Conservation (phyloP, 2,113 vertebrate species). For the Ammodytes marinus region DNA sequence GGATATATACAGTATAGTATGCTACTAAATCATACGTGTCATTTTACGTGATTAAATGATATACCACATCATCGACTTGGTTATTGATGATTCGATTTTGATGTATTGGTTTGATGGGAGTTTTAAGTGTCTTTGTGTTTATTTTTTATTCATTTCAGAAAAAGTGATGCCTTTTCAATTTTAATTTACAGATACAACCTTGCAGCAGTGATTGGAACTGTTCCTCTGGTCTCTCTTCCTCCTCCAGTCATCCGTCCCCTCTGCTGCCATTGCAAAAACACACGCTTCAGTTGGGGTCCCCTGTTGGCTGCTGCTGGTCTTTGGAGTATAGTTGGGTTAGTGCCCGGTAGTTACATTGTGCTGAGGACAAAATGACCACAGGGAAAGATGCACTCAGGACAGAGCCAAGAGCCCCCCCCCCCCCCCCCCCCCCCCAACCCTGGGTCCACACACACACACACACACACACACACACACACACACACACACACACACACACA, state of each 20-base stretch:
- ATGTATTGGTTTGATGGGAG: neutral
- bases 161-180: neutral
- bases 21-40: constrained; percentile 24
- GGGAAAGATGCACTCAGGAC: constrained; percentile 61
- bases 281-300: constrained; percentile 67
- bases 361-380: constrained; percentile 72
- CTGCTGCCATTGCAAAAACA: constrained; percentile 50
- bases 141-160: constrained; percentile 2
- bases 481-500: constrained; percentile 62
- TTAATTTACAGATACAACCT: constrained; percentile 24
- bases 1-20: neutral
- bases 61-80: neutral
- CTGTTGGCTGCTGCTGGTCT: constrained; percentile 61
- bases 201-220: neutral
- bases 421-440: constrained; percentile 55
- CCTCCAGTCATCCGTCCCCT: constrained; percentile 17
- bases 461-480: constrained; percentile 68
- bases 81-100: constrained; percentile 6
- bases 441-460: constrained; percentile 65
- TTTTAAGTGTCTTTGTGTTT: neutral
- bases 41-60: constrained; percentile 26
- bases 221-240: constrained; percentile 29
- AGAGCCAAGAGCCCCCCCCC: constrained; percentile 62
- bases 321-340: constrained; percentile 70
- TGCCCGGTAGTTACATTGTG: constrained; percentile 75